A percentile compares a stretch with the other conserved stretches of the same genome.
Evolutionary conservation across 2,113 vertebrate species (phyloP).

Genomic region (Garra rufa): DNA sequence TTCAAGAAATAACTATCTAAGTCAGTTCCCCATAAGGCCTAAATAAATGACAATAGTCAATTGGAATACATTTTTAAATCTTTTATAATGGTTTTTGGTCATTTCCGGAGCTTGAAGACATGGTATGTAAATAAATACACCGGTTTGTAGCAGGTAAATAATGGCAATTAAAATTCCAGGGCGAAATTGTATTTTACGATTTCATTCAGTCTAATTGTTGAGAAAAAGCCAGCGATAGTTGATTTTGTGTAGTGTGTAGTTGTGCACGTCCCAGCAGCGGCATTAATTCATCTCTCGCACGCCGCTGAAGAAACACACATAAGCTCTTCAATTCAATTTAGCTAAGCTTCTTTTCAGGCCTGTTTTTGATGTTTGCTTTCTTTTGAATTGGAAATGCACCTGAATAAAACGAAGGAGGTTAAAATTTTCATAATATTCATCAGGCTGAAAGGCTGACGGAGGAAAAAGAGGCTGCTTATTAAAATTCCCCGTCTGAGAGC

Average conservation of each 20-base stretch:
- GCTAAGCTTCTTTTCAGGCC: constrained; percentile 23
- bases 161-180: not conserved
- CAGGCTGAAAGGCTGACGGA: not conserved
- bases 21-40: not conserved
- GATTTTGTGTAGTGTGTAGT: not conserved
- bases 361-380: constrained; percentile 29
- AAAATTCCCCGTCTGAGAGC: constrained; percentile 29
- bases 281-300: constrained; percentile 4
- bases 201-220: not conserved
- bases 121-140: not conserved
- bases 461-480: constrained; percentile 27
- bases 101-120: not conserved
- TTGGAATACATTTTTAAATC: not conserved
- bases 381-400: constrained; percentile 38
- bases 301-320: not conserved
- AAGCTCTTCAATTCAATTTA: constrained; percentile 7
- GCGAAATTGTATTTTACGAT: not conserved
- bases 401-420: not conserved
- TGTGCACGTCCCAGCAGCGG: not conserved
- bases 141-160: no score
- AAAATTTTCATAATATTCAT: constrained; percentile 21
- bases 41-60: no score
- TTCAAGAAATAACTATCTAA: not conserved
- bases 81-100: not conserved
- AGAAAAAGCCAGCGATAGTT: not conserved